These are phyloP conservation scores for Platycercus adscitus DNA, from an alignment of 2,113 vertebrate genomes.

Conservation along the genomic window DNA sequence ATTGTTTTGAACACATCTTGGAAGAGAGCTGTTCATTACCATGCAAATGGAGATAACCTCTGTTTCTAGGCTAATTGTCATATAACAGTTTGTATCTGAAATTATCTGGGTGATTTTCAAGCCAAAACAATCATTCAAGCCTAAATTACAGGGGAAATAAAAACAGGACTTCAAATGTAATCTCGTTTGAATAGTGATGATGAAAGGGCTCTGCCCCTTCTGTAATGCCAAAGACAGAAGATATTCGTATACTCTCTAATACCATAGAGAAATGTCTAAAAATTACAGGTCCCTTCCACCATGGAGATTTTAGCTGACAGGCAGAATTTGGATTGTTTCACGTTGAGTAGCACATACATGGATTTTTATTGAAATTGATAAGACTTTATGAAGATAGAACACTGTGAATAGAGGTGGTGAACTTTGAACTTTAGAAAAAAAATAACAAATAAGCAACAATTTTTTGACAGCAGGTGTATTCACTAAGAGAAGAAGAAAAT, in stretches of 20 bases:
- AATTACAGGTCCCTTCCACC: not conserved
- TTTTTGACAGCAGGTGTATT: not conserved
- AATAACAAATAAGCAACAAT: not conserved
- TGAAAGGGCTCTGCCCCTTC: not conserved
- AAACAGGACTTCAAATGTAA: not conserved
- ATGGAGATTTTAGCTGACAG: not conserved
- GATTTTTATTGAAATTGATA: not conserved
- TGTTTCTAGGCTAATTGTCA: constrained; percentile 4
- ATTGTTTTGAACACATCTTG: constrained; percentile 41
- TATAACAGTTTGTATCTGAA: not conserved
- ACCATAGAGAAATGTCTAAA: not conserved
- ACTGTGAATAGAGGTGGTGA: not conserved
- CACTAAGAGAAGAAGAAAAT: not conserved
- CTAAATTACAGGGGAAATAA: not conserved
- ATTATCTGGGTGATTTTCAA: not conserved
- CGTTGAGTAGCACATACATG: not conserved
- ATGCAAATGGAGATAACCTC: constrained; percentile 30
- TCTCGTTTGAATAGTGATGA: not conserved
- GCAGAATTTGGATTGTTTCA: not conserved
- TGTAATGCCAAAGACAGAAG: not conserved
- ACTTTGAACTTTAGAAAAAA: not conserved
- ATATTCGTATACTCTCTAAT: not conserved
- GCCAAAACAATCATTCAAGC: not conserved
- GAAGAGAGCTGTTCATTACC: constrained; percentile 27
- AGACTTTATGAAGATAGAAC: not conserved